A percentile compares a stretch with the other conserved stretches of the same genome.
These are phyloP conservation scores for Recurvirostra avosetta DNA, from an alignment of 2,113 vertebrate genomes.

Conservation along the genomic window DNA sequence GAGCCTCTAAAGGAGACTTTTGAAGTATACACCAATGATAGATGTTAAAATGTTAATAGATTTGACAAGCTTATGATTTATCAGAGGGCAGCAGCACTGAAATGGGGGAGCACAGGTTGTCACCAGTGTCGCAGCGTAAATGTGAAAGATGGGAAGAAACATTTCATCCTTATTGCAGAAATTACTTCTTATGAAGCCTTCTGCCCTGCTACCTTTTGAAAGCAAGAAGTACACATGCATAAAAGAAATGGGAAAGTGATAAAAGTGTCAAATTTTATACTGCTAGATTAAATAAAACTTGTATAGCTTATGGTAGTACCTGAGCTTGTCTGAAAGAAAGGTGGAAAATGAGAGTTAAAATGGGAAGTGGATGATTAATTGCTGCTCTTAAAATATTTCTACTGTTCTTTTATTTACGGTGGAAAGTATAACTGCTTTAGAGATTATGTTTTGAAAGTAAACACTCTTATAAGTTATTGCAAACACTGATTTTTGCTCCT, in stretches of 20 bases:
- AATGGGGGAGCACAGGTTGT: not conserved
- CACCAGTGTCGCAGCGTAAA: not conserved
- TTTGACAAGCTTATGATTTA: not conserved
- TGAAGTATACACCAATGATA: not conserved
- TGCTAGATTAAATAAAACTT: not conserved
- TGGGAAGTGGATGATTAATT: not conserved
- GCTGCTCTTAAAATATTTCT: not conserved
- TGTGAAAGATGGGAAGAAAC: not conserved
- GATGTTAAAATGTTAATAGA: not conserved
- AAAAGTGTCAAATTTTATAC: not conserved
- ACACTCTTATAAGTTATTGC: not conserved
- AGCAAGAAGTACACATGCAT: not conserved
- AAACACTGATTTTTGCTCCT: not conserved
- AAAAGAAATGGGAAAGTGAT: not conserved
- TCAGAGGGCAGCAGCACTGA: not conserved
- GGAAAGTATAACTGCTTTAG: not conserved
- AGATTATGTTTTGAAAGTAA: not conserved
- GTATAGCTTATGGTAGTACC: not conserved
- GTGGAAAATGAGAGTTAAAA: not conserved
- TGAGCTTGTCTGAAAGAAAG: not conserved
- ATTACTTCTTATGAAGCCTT: not conserved
- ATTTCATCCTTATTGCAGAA: not conserved
- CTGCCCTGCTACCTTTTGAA: not conserved
- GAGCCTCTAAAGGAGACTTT: not conserved
- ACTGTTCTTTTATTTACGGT: not conserved